Evolutionary conservation across 2,797 vertebrate species (phyloP), one percentile per base, ranked within the genome.

Genomic region (Oophaga sylvatica): DNA sequence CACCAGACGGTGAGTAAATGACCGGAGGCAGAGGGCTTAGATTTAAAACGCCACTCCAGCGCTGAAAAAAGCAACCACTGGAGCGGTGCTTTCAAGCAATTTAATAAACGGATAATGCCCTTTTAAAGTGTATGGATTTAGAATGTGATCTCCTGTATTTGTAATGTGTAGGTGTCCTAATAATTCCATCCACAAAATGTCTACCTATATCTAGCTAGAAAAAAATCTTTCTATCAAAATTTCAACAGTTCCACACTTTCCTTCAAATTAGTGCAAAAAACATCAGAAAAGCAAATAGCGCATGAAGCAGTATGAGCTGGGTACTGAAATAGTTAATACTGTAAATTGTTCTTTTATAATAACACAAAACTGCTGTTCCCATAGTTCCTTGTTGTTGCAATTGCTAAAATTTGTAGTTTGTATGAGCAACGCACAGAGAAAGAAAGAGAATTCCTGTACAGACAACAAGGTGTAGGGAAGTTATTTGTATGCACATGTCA

Each of bases 401-500:
- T 63, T 48, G 57, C 80, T 83, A 86, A 86, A 89, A 79, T 79
- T 26, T 83, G 84, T 85, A 83, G 73, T 86, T 86, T 86, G 71
- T 79, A 62, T 78, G 80, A 86, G 73, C 79, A 86, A 71, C 80
- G 31, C 56, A 82, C 65, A 79, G 60, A 20, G n/a, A 88, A 63
- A 88, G 82, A 88, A 75, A 81, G 68, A 85, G 83, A 70, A 83
- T 89, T 86, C 73, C 84, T 89, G 84, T 78, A 86, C 80, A 86
- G 84, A 86, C 88, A 79, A 83, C 80, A 86, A 83, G 83, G 84
- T 81, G 83, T 86, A 73, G 83, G 79, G 83, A 85, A 89, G 83
- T 83, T 89, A 89, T 89, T 89, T 89, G 84, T 83, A 85, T 89
- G 88, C 84, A 83, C 88, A 77, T 86, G 88, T 89, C 88, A 89